Evolutionary conservation across 2,113 vertebrate species (phyloP).

Genomic region (Stercorarius parasiticus): DNA sequence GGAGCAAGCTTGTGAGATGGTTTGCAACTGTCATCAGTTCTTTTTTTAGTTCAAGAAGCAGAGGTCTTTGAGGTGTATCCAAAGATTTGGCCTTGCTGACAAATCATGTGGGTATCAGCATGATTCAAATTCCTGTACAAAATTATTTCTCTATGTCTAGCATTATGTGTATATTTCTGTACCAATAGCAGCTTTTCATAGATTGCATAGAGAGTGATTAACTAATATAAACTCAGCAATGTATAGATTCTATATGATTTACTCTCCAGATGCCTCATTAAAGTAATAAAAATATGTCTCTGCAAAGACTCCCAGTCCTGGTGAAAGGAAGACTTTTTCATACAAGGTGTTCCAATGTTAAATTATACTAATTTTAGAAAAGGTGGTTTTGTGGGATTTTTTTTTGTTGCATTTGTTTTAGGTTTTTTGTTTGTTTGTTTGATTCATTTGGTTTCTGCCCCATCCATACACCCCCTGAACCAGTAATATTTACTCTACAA

Average conservation of each 20-base stretch:
- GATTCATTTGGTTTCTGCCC: neutral
- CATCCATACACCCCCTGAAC: fast-evolving
- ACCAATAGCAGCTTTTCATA: neutral
- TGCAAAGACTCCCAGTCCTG: neutral
- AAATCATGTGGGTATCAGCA: neutral
- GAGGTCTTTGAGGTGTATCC: neutral
- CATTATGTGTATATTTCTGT: neutral
- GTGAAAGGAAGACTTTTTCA: neutral
- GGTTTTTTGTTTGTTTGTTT: neutral
- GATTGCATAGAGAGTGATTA: neutral
- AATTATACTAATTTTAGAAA: neutral
- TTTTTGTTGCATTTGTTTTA: neutral
- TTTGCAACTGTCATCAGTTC: neutral
- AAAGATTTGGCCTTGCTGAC: neutral
- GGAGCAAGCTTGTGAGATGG: neutral
- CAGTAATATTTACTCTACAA: neutral
- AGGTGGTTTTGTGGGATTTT: fast-evolving
- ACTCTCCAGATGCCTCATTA: neutral
- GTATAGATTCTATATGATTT: neutral
- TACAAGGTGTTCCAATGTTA: no score
- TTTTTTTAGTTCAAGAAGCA: neutral
- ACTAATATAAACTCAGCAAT: neutral
- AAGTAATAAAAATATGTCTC: neutral
- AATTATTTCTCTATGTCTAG: neutral
- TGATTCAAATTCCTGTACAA: neutral